Base-by-base conservation (phyloP, 2,888 invertebrate species). In the Tenthredo amoena region DNA sequence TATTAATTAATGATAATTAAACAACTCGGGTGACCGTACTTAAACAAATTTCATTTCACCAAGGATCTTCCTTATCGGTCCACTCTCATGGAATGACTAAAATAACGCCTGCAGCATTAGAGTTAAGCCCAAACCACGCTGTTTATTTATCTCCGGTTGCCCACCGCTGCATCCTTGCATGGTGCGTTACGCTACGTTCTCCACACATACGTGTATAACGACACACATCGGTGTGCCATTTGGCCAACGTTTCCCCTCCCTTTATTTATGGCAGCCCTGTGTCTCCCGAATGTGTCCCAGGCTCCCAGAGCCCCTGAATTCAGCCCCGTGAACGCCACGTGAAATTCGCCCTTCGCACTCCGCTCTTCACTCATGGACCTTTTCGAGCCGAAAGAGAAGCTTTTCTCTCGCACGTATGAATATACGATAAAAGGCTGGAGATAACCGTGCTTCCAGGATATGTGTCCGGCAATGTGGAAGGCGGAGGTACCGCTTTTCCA, bases 211-310 rank as follows among this genome's bases (percentile, higher is more conserved):
- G 18, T 55, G 50, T 18, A 47, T 50, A 55, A 85, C 85, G 26
- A n/a, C 65, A 77, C 87, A 88, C 88, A 86, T 88, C 86, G 86
- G 86, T 85, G 87, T 86, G 88, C 89, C 87, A 88, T 88, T 90
- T 81, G 86, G 86, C 85, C 87, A 84, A 85, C 72, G 83, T 76
- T 74, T 81, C 83, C 62, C 90, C 88, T 89, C 90, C 90, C 90
- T 89, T 90, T 90, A 91, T 91, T 91, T 91, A 91, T 91, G 89
- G 89, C 86, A 87, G 86, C 85, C 88, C 88, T 89, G 86, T 86
- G 88, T 88, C 88, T 88, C 88, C 89, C 88, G 87, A 89, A 90
- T 88, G 88, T 88, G 88, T 84, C 88, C 82, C 58, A 31, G 81
- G 26, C 87, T 85, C 86, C 86, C 40, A 83, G 68, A 65, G 18